Base-by-base conservation (phyloP, 2,888 invertebrate species). In the Eupithecia dodoneata region DNA sequence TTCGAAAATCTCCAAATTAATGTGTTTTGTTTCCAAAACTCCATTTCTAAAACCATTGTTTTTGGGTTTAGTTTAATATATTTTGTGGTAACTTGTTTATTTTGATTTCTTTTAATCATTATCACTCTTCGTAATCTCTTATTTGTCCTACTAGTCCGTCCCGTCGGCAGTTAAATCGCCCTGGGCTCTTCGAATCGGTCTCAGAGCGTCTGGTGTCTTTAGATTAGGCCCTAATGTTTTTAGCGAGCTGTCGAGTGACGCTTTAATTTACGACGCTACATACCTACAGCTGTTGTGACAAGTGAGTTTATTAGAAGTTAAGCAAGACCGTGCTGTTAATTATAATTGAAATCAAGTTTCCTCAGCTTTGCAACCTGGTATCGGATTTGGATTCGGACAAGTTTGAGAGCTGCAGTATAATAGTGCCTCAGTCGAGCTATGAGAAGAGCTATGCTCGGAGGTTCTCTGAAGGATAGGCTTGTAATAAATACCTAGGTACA, bases 111-210 rank as follows among this genome's bases (percentile, higher is more conserved):
- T 52, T 52, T 0, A 4, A 52, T 15, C 4, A 47, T 49, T 49
- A 47, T 47, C 45, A 52, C 9, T n/a, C 55, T 18, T 18, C 7
- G 18, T 4, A 55, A 30, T 30, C 30, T 55, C 55, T 18, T 18
- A 9, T 59, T 13, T 6, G 15, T 10, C 41, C 13, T 45, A 69
- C 3, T 15, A n/a, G 5, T 4, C n/a, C 70, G 70, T 70, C 15
- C 75, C 76, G 76, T 71, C 13, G 73, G n/a, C 45, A 15, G 13
- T 9, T 75, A 71, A 75, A 67, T 13, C 63, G 41, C 69, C 13
- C 41, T 87, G 86, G 87, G 85, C 86, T 84, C 85, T 83, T 82
- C 84, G 47, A 75, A 74, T 72, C 63, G 67, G 47, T 69, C 41
- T 49, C 80, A 79, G 82, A 83, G 79, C 80, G 81, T 71, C 76